phyloP scores from a whole-genome alignment of 2,113 vertebrate species.

The Arvicanthis niloticus region DNA sequence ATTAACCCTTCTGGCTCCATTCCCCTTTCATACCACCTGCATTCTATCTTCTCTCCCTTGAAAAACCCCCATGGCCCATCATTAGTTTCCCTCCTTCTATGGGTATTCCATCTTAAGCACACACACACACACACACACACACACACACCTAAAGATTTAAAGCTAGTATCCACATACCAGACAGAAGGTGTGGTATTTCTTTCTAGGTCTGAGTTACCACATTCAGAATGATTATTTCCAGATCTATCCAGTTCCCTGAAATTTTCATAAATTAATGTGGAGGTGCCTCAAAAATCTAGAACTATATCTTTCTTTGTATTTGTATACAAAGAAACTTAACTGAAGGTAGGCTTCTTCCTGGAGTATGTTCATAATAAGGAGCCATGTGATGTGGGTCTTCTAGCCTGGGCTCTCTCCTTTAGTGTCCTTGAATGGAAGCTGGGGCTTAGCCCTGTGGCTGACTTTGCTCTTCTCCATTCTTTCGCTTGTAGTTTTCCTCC shows the following conservation, averaged over 20 bases:
- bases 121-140: not conserved
- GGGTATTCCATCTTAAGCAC: not conserved
- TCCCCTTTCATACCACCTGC: not conserved
- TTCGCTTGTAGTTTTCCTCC: not conserved
- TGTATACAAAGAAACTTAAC: not conserved
- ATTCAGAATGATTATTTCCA: not conserved
- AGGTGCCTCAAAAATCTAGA: not conserved
- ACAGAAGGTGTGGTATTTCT: not conserved
- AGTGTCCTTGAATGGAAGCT: not conserved
- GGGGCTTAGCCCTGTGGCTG: not conserved
- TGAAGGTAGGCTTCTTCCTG: not conserved
- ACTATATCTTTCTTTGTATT: not conserved
- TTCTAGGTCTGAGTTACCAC: not conserved
- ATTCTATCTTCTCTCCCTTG: not conserved
- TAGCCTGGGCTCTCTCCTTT: not conserved
- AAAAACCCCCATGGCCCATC: too few relatives aligned
- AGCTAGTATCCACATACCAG: not conserved
- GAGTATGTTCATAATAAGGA: not conserved
- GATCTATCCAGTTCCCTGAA: not conserved
- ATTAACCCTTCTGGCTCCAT: not conserved
- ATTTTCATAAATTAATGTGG: too few relatives aligned
- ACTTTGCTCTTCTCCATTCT: not conserved
- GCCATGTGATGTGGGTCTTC: not conserved
- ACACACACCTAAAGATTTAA: not conserved
- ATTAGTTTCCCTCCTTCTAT: not conserved